These are phyloP conservation scores for Maconellicoccus hirsutus DNA, from an alignment of 1,140 invertebrate genomes.

Conservation along the genomic window DNA sequence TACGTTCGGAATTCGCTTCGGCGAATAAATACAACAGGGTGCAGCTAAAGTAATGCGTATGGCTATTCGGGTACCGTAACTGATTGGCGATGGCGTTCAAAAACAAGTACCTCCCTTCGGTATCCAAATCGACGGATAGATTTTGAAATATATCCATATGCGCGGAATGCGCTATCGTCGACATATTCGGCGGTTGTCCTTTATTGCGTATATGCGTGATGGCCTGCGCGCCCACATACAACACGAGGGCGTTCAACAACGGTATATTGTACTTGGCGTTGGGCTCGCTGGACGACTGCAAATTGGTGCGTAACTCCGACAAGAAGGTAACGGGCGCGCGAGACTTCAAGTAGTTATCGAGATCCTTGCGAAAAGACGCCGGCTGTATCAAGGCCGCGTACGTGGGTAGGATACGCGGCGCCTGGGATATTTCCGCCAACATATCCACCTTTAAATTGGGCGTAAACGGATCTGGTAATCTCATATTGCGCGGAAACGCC, in stretches of 20 bases:
- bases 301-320: slow-evolving; percentile 75
- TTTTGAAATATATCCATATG: slow-evolving; percentile 99
- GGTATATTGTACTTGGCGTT: slow-evolving; percentile 87
- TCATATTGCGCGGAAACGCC: slow-evolving; percentile 95
- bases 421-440: slow-evolving; percentile 48
- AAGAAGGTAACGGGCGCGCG: slow-evolving; percentile 91
- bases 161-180: slow-evolving; percentile 90
- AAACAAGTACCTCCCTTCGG: slow-evolving; percentile 90
- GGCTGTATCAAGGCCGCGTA: slow-evolving; percentile 80
- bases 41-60: slow-evolving; percentile 99
- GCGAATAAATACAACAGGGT: slow-evolving; percentile 92
- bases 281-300: slow-evolving; percentile 69
- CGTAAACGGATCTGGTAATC: slow-evolving; percentile 94
- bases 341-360: slow-evolving; percentile 92
- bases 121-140: slow-evolving; percentile 92
- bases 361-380: slow-evolving; percentile 78
- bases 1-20: slow-evolving; percentile 94
- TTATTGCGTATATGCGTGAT: slow-evolving; percentile 78
- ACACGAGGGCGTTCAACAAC: slow-evolving; percentile 90
- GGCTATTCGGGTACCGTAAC: slow-evolving; percentile 94
- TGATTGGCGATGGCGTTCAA: slow-evolving; percentile 98
- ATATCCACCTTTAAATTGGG: slow-evolving; percentile 95
- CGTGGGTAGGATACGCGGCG: slow-evolving; percentile 82
- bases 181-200: slow-evolving; percentile 82
- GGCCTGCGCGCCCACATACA: slow-evolving; percentile 95